Percentiles rank a stretch among this genome's conserved stretches.
phyloP scores from a whole-genome alignment of 2,888 invertebrate species.

The Allolobophora icterica region DNA sequence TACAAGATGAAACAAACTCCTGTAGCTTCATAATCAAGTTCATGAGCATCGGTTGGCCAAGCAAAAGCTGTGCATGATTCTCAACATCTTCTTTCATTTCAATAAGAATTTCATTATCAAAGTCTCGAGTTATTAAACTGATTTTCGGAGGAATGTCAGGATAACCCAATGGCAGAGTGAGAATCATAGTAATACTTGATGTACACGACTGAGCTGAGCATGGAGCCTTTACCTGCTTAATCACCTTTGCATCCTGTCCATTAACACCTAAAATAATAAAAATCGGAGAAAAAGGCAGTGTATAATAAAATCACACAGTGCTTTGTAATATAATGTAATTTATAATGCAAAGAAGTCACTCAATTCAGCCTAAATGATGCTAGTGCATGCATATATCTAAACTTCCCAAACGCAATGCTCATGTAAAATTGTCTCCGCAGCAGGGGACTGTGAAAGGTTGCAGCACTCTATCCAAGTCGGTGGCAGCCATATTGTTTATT shows the following conservation, averaged over 20 bases:
- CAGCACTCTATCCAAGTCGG: too few relatives aligned
- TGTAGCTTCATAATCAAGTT: constrained; percentile 46
- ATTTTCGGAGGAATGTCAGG: neutral
- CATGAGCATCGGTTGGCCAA: constrained; percentile 50
- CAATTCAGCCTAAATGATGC: too few relatives aligned
- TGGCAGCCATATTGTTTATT: too few relatives aligned
- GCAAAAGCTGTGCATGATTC: constrained; percentile 38
- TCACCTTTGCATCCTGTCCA: neutral
- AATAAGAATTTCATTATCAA: neutral
- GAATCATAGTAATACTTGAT: neutral
- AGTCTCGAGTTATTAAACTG: neutral
- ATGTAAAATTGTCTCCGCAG: too few relatives aligned
- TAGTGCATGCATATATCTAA: too few relatives aligned
- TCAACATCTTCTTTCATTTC: constrained; percentile 41
- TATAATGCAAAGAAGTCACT: too few relatives aligned
- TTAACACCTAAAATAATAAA: neutral
- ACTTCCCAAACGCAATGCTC: too few relatives aligned
- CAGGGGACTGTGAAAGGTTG: too few relatives aligned
- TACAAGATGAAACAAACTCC: constrained; percentile 40
- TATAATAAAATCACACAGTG: neutral
- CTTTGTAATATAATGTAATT: too few relatives aligned
- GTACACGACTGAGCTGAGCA: neutral
- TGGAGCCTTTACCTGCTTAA: neutral
- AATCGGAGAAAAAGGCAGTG: neutral
- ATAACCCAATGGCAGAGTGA: neutral